phyloP scores from a whole-genome alignment of 2,797 vertebrate species.

The Coregonus sp. region DNA sequence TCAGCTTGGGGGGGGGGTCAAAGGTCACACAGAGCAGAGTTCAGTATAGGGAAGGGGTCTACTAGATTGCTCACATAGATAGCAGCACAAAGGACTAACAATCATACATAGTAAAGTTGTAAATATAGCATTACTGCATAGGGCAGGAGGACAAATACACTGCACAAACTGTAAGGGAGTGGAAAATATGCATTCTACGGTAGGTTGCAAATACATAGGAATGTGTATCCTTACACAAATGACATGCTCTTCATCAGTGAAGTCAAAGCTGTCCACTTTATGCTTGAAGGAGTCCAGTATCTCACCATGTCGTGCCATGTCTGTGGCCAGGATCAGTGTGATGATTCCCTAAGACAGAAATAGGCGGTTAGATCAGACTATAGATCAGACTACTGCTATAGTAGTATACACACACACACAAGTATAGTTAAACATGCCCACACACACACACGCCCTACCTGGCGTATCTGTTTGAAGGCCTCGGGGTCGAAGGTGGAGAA shows the following conservation, averaged over 20 bases:
- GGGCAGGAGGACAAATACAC: neutral
- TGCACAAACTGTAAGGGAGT: neutral
- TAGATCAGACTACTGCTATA: neutral
- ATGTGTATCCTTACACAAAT: slow-evolving; percentile 79
- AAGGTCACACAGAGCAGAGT: slow-evolving; percentile 6
- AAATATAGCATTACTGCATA: neutral
- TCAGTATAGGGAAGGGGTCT: neutral
- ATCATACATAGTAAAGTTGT: neutral
- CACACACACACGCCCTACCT: slow-evolving; percentile 71
- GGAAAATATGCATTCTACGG: neutral
- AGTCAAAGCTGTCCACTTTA: slow-evolving; percentile 87
- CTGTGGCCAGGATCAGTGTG: slow-evolving; percentile 89
- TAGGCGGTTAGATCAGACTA: neutral
- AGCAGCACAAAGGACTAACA: slow-evolving; percentile 16
- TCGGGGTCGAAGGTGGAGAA: slow-evolving; percentile 84
- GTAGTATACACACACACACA: neutral
- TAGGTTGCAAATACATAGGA: neutral
- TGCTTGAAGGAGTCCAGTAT: slow-evolving; percentile 91
- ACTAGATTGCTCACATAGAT: neutral
- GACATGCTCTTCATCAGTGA: slow-evolving; percentile 85
- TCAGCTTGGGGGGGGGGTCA: slow-evolving; percentile 71
- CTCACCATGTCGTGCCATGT: slow-evolving; percentile 92
- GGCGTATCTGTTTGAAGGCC: slow-evolving; percentile 87
- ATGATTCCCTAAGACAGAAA: slow-evolving; percentile 81
- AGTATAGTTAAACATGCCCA: neutral